Conservation (phyloP, 2,797 vertebrate species). For the Sebastiscus tertius region DNA sequence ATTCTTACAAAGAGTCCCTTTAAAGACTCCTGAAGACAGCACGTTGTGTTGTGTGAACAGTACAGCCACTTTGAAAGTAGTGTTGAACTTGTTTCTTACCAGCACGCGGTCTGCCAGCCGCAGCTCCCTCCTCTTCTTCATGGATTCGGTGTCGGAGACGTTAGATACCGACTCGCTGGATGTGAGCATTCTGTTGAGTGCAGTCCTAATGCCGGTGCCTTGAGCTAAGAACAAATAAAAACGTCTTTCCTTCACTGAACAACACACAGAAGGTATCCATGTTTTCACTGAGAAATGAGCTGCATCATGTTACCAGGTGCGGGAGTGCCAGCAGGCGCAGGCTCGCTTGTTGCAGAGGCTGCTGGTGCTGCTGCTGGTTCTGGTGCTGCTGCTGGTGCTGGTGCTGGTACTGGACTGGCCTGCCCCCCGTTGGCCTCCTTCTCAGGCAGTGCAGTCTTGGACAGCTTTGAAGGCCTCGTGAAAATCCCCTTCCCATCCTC, state of each 20-base stretch:
- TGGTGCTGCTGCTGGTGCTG: slow-evolving; percentile 58
- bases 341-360: background rate
- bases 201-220: slow-evolving; percentile 61
- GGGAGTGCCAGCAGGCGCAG: slow-evolving; percentile 24
- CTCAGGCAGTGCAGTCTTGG: slow-evolving; percentile 72
- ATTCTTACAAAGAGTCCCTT: too few species aligned
- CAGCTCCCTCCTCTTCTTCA: slow-evolving; percentile 93
- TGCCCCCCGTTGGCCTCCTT: slow-evolving; percentile 88
- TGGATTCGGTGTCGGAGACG: slow-evolving; percentile 92
- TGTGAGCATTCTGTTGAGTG: slow-evolving; percentile 84
- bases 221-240: slow-evolving; percentile 34
- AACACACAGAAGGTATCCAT: background rate
- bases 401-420: slow-evolving; percentile 65
- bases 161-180: slow-evolving; percentile 93
- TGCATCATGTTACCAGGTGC: slow-evolving; percentile 40
- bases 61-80: too few species aligned
- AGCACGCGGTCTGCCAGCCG: slow-evolving; percentile 92
- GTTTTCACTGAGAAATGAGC: background rate
- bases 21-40: background rate
- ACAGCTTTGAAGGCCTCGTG: slow-evolving; percentile 83
- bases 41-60: background rate
- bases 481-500: slow-evolving; percentile 83
- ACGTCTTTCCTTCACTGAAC: background rate
- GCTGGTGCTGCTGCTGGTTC: slow-evolving; percentile 70
- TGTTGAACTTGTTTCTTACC: slow-evolving; percentile 77